A percentile compares a stretch with the other conserved stretches of the same genome.
phyloP scores from a whole-genome alignment of 1,140 invertebrate genomes.

The Sarcophaga peregrina region DNA sequence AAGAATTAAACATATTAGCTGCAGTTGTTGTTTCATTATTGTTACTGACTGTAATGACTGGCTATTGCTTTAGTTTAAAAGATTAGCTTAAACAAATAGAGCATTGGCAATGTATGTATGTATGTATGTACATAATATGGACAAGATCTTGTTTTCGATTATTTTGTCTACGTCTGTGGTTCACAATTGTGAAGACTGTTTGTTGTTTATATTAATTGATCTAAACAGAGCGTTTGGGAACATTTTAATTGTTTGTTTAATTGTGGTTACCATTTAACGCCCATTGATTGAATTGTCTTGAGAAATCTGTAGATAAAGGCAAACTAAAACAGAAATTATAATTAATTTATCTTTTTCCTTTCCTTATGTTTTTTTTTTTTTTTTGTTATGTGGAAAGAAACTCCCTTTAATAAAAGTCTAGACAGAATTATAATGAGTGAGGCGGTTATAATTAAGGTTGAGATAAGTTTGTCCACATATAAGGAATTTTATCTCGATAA shows the following conservation, averaged over 20 bases:
- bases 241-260: slow-evolving; percentile 12
- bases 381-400: too few species aligned
- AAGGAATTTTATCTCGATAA: too few species aligned
- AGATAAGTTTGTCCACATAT: too few species aligned
- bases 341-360: too few species aligned
- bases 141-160: not conserved
- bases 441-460: too few species aligned
- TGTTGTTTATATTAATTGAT: not conserved
- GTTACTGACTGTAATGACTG: not conserved
- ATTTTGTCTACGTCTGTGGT: not conserved
- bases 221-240: not conserved
- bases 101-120: not conserved
- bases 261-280: not conserved
- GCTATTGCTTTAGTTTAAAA: not conserved
- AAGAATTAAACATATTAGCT: not conserved
- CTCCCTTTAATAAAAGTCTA: too few species aligned
- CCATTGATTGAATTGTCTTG: slow-evolving; percentile 34
- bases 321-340: too few species aligned
- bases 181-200: not conserved
- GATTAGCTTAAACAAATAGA: slow-evolving; percentile 29
- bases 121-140: not conserved
- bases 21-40: not conserved
- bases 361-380: too few species aligned
- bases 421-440: too few species aligned
- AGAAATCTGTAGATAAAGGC: not conserved